Evolutionary conservation across 64 coral and sea anemone genomes (phyloP), one percentile per base, ranked within the genome.

Genomic region (Stylophora pistillata): DNA sequence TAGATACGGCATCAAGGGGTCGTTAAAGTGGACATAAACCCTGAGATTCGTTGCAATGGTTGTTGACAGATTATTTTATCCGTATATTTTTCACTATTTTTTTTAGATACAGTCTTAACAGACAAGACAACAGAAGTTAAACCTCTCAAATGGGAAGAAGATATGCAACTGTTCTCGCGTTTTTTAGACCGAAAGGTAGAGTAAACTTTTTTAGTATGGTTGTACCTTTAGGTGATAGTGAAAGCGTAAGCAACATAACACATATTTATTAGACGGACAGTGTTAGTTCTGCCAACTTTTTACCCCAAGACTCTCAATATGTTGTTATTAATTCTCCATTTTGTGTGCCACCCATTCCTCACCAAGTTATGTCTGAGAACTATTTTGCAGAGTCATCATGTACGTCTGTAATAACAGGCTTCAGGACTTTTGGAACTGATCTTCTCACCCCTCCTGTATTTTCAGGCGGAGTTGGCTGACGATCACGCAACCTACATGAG

Each of bases 401-500:
- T 47, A 0, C 37, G 7, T 47, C 37, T 47, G 0, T 47, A 47
- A 47, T 4, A 47, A 15, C 58, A 18, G 20, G 64, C 64, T 68
- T 28, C 64, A 25, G 26, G 26, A 25, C 5, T 86, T 34, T 17
- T 73, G 31, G 6, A 58, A 74, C 55, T 86, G 30, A 65, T 26
- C 1, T 15, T 2, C 23, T 12, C 15, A 15, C 33, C 13, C 59
- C 15, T 13, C 53, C 23, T 89, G 52, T 53, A 25, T 88, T 77
- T 78, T 53, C 65, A 99, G 97, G 97, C 94, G 59, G 93, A 92
- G 69, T 82, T 99, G 10, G 58, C 84, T 55, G 93, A 99, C 73
- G 97, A 95, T 91, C 97, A 99, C 88, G 72, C 87, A 9, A 95
- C 97, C 15, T 99, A 95, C 71, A 93, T 99, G 89, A 89, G 97